Conservation (phyloP, 2,797 vertebrate genomes). For the Phrynocephalus guinanensis region DNA sequence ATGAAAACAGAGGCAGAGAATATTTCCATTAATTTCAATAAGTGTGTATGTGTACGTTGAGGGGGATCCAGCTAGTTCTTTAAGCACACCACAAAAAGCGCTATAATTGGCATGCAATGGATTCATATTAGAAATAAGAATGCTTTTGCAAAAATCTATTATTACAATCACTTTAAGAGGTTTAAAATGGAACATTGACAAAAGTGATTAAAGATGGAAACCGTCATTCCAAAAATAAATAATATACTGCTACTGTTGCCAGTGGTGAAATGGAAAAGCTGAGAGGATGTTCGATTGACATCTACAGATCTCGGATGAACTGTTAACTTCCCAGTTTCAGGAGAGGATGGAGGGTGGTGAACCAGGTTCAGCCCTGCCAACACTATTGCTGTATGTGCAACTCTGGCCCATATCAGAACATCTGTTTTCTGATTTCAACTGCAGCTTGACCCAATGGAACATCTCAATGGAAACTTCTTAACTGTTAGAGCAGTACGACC, state of each 20-base stretch:
- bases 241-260: no score
- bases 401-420: no score
- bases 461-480: no score
- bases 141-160: not conserved
- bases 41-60: not conserved
- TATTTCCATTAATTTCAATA: constrained; percentile 1
- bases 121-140: not conserved
- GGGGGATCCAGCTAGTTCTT: not conserved
- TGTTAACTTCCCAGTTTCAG: not conserved
- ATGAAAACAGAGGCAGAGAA: not conserved
- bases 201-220: not conserved
- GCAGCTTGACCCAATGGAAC: no score
- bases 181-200: not conserved
- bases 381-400: no score
- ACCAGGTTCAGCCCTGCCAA: no score
- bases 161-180: not conserved
- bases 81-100: not conserved
- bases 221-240: not conserved
- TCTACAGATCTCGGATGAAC: not conserved
- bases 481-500: no score
- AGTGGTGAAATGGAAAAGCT: not conserved
- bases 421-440: no score
- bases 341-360: not conserved
- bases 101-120: not conserved
- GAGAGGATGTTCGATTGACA: not conserved